Conservation (phyloP, 2,113 vertebrate genomes). For the Arizona elegans region DNA sequence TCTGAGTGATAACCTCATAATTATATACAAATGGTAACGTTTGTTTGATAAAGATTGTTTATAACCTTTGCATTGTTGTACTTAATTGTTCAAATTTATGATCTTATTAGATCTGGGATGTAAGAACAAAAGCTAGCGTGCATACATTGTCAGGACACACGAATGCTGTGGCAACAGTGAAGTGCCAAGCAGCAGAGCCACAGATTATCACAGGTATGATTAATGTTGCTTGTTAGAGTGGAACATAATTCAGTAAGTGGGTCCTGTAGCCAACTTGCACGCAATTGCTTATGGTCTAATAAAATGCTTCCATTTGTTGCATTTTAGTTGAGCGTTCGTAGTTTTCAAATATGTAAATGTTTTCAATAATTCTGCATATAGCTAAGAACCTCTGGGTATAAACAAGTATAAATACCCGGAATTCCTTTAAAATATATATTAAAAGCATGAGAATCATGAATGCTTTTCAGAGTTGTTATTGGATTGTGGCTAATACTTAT, state of each 20-base stretch:
- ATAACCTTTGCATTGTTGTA: neutral
- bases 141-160: constrained; percentile 94
- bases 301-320: neutral
- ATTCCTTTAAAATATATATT: neutral
- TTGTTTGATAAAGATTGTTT: neutral
- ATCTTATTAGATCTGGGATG: constrained; percentile 88
- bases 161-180: constrained; percentile 95
- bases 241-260: neutral
- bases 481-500: neutral
- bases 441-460: neutral
- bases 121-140: constrained; percentile 93
- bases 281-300: neutral
- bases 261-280: neutral
- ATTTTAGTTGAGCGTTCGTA: neutral
- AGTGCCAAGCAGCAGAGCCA: constrained; percentile 92
- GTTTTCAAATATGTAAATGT: neutral
- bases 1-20: neutral
- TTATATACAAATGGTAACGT: neutral
- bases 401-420: neutral
- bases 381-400: neutral
- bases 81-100: neutral
- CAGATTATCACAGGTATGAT: constrained; percentile 91
- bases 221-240: neutral
- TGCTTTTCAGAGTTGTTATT: neutral
- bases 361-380: neutral